phyloP scores from a whole-genome alignment of 1,140 invertebrate species.

The Tetramorium alpestre region DNA sequence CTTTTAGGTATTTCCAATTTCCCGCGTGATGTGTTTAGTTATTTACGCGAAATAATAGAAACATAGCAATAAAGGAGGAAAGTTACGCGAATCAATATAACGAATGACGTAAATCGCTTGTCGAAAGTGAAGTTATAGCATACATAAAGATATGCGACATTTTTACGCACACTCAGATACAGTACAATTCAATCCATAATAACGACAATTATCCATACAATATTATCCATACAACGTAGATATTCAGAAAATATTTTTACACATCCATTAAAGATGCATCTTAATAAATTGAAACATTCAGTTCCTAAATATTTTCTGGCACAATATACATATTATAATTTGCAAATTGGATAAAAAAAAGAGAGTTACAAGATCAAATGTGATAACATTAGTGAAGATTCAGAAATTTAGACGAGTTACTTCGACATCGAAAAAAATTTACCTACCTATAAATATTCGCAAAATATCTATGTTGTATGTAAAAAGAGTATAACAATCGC shows the following conservation, averaged over 20 bases:
- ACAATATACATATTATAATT: not conserved
- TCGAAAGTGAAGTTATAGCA: constrained; percentile 34
- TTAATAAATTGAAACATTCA: not conserved
- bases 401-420: not conserved
- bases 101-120: constrained; percentile 26
- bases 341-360: not conserved
- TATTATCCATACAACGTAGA: constrained; percentile 7
- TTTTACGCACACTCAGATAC: constrained; percentile 46
- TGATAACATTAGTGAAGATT: not conserved
- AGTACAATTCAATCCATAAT: constrained; percentile 59
- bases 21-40: constrained; percentile 12
- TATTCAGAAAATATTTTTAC: not conserved
- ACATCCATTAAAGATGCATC: not conserved
- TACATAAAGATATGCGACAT: constrained; percentile 1
- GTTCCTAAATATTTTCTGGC: not conserved
- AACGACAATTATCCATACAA: not conserved
- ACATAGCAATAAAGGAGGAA: constrained; percentile 71
- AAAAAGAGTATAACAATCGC: not conserved
- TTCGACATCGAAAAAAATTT: not conserved
- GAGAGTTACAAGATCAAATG: not conserved
- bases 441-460: not conserved
- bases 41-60: constrained; percentile 48
- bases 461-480: constrained; percentile 18
- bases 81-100: constrained; percentile 12
- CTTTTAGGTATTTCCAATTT: constrained; percentile 80